Evolutionary conservation across 2,888 invertebrate genomes (phyloP).

Genomic region (Plebejus melissa): DNA sequence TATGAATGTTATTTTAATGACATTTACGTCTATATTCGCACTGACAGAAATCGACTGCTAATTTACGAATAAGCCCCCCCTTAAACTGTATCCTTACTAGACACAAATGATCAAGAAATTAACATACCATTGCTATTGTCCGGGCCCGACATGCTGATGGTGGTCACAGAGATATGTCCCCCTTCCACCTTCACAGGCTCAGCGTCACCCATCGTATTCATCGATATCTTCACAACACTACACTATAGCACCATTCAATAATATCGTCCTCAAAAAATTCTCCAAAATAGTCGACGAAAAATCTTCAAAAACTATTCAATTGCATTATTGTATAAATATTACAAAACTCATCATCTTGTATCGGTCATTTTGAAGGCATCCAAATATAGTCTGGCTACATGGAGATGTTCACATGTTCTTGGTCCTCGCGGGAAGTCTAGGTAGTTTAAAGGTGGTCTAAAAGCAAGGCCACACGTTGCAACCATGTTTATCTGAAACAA

Average conservation of each 20-base stretch:
- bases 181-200: slow-evolving; percentile 73
- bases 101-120: not conserved
- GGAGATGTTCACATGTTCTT: slow-evolving; percentile 47
- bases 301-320: slow-evolving; percentile 50
- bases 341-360: slow-evolving; percentile 54
- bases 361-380: slow-evolving; percentile 64
- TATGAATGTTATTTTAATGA: no score
- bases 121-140: slow-evolving; percentile 78
- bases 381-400: slow-evolving; percentile 43
- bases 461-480: slow-evolving; percentile 39
- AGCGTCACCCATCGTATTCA: slow-evolving; percentile 66
- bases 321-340: slow-evolving; percentile 52
- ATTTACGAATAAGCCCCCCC: no score
- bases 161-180: slow-evolving; percentile 87
- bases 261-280: slow-evolving; percentile 46
- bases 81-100: no score
- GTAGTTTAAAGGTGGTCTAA: slow-evolving; percentile 29
- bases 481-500: slow-evolving; percentile 66
- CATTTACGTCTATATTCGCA: no score
- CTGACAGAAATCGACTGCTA: no score
- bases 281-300: slow-evolving; percentile 52
- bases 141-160: slow-evolving; percentile 84
- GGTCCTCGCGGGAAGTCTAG: slow-evolving; percentile 37
- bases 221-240: slow-evolving; percentile 58
- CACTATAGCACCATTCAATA: slow-evolving; percentile 57